Base-by-base conservation (phyloP, 2,888 invertebrate genomes). In the Dasysyrphus tricinctus region DNA sequence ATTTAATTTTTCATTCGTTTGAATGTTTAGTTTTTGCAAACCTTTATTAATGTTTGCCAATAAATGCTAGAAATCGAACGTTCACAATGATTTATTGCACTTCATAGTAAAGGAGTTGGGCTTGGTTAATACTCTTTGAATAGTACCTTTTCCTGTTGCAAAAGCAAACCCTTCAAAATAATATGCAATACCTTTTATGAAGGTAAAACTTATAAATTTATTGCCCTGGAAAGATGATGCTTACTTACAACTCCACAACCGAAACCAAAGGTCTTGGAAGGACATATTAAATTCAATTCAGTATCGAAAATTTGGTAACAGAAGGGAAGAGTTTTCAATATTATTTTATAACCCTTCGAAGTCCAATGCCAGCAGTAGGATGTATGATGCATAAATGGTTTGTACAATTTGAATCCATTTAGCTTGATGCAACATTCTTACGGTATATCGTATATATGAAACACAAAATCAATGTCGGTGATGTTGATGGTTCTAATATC, bases 341-440 rank as follows among this genome's bases (percentile, higher is more conserved):
- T 54, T 54, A 54, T 32, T 54, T 47, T 42, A 61, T 42, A 78
- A 73, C 47, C 57, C 65, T 73, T 32, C 57, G 54, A 70, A 72
- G 70, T 70, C 77, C 70, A 47, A 49, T 39, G 39, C 37, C 29
- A 74, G 61, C 51, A 32, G 54, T 14, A 7, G 4, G 29, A 44
- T 59, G 19, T 19, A 54, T 70, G 69, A 44, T 70, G 77, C 61
- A 70, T 78, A 37, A 59, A 37, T 19, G 19, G 54, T 63, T 54
- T 72, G 61, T 42, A 72, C 70, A 75, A 75, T 59, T 74, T 75
- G 77, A 72, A 72, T 81, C 63, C 44, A 65, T 61, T 81, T 70
- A 39, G 9, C 32, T 56, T 63, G 65, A 39, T 42, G 24, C 57
- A 65, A 39, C 47, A 77, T 77, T 51, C 14, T 16, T 24, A 32